Evolutionary conservation across 2,113 vertebrate genomes (phyloP).

Genomic region (Upupa epops): DNA sequence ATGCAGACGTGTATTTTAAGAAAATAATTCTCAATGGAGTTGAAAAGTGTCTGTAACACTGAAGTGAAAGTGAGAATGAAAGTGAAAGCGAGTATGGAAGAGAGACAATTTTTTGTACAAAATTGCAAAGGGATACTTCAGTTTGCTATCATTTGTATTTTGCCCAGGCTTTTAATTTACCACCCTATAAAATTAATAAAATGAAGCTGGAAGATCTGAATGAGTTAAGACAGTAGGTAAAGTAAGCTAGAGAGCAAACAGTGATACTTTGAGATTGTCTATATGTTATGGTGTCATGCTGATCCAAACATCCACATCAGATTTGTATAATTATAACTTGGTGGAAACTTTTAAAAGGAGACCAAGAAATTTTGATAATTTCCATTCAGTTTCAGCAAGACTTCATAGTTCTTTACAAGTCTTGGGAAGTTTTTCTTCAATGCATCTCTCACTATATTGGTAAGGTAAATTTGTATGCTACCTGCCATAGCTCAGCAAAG

Average conservation of each 20-base stretch:
- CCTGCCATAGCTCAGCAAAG: not conserved
- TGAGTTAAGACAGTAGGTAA: not conserved
- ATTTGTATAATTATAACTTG: not conserved
- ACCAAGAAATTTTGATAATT: not conserved
- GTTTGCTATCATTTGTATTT: not conserved
- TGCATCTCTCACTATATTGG: not conserved
- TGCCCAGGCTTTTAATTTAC: not conserved
- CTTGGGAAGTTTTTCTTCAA: not conserved
- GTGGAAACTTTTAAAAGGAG: not conserved
- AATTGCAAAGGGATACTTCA: not conserved
- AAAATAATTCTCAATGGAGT: not conserved
- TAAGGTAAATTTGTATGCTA: not conserved
- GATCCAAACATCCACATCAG: not conserved
- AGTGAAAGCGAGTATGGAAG: not conserved
- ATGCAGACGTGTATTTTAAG: not conserved
- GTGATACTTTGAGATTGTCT: not conserved
- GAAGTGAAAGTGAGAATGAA: not conserved
- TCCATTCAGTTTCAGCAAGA: not conserved
- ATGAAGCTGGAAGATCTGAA: not conserved
- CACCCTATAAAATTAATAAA: not conserved
- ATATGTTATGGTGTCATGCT: rapidly evolving
- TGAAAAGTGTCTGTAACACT: not conserved
- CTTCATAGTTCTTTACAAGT: not conserved
- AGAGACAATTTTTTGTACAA: not conserved
- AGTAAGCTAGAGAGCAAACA: not conserved